Evolutionary conservation across 2,888 invertebrate species (phyloP).

Genomic region (Phyto melanocephala): DNA sequence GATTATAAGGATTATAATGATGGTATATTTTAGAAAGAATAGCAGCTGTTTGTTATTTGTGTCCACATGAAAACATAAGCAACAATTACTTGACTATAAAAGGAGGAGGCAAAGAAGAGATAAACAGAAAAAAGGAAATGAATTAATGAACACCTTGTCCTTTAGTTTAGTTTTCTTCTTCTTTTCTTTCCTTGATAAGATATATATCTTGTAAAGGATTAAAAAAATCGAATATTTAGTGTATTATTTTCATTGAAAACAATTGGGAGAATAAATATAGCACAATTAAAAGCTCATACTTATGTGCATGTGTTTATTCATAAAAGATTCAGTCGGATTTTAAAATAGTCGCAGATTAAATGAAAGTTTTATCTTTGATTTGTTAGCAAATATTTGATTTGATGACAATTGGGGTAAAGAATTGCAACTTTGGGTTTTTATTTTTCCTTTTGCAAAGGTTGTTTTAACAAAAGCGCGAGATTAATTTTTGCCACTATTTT

Average conservation of each 20-base stretch:
- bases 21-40: slow-evolving; percentile 9
- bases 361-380: too few species aligned
- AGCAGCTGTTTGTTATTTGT: slow-evolving; percentile 43
- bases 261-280: background rate
- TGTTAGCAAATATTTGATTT: too few species aligned
- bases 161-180: background rate
- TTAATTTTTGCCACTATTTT: too few species aligned
- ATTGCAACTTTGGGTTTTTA: too few species aligned
- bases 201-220: slow-evolving; percentile 15
- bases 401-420: too few species aligned
- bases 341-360: too few species aligned
- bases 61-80: background rate
- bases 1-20: slow-evolving; percentile 14
- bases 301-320: too few species aligned
- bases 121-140: slow-evolving; percentile 10
- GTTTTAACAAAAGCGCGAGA: too few species aligned
- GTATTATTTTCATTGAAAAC: background rate
- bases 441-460: too few species aligned
- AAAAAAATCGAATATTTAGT: background rate
- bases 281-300: too few species aligned
- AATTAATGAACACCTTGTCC: slow-evolving; percentile 33
- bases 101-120: background rate
- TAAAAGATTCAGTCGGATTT: background rate
- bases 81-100: background rate
- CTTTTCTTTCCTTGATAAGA: background rate